Evolutionary conservation across 2,888 invertebrate genomes (phyloP), one percentile per base, ranked within the genome.

Genomic region (Leistus spinibarbis): DNA sequence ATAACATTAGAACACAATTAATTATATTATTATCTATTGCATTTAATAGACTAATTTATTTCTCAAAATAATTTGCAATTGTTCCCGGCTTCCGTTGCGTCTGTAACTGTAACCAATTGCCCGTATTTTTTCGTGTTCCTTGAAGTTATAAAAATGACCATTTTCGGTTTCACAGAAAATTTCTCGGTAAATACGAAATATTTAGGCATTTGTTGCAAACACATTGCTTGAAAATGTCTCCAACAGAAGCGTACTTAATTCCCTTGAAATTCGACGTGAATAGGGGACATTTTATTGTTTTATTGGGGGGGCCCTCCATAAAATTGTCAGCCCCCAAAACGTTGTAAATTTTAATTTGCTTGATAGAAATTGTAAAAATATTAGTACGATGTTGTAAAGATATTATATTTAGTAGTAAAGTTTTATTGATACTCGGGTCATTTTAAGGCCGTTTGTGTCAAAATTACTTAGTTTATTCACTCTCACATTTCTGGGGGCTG

Each of bases 191-290:
- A 7, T 20, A 20, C 17, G 20, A 17, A 57, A 20, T 57, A 20
- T 57, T 56, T 56, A 17, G 4, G 9, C 13, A 56, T 56, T 57
- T 57, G 16, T 7, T 10, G 40, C 3, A 13, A 40, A 40, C 40
- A 40, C 40, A 40, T 40, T 17, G 13, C 9, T 17, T 4, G 57
- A 19, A 16, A 19, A 57, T 13, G 17, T 57, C 20, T 13, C 17
- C 57, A 57, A 57, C 57, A 57, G 57, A 57, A 57, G 57, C 57
- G 57, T 57, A 57, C 57, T 57, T n/a, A 57, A 57, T 57, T 19
- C 20, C 17, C 57, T 20, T 57, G 57, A 57, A 57, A 57, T 57
- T 57, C 57, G 57, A 57, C 7, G 7, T n/a, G 57, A 57, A 57
- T 57, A 57, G 17, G 1, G 53, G 57, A 57, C 13, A 57, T 57